phyloP scores from a whole-genome alignment of 2,888 invertebrate genomes.

The Coenonympha arcania region DNA sequence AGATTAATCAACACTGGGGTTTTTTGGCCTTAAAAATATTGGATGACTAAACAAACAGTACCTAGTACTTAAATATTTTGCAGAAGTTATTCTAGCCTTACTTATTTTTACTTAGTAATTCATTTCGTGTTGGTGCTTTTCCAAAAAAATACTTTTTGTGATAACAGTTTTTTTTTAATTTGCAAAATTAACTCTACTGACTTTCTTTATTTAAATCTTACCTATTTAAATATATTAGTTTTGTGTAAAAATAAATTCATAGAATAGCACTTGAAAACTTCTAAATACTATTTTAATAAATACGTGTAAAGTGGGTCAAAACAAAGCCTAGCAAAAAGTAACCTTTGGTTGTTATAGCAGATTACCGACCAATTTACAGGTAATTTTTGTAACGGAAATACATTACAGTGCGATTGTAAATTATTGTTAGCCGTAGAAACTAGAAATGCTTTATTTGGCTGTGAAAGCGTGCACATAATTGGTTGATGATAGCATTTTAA shows the following conservation, averaged over 20 bases:
- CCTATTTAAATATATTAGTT: no score
- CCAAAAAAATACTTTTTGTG: no score
- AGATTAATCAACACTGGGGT: slow-evolving; percentile 4
- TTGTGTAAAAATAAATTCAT: no score
- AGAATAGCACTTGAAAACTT: no score
- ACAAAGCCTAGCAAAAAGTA: slow-evolving; percentile 9
- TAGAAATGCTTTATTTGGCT: slow-evolving; percentile 31
- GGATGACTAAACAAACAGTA: background rate
- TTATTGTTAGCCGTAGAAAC: slow-evolving; percentile 22
- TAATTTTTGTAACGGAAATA: slow-evolving; percentile 23
- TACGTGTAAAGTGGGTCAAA: slow-evolving; percentile 3
- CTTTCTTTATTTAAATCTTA: no score
- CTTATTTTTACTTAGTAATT: no score
- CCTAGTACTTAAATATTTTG: background rate
- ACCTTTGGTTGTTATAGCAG: slow-evolving; percentile 2
- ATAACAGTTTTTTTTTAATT: no score
- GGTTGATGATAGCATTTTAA: slow-evolving; percentile 39
- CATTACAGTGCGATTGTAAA: slow-evolving; percentile 18
- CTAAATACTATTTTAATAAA: no score
- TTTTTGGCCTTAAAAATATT: slow-evolving; percentile 1
- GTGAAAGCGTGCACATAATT: slow-evolving; percentile 37
- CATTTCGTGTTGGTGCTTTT: no score
- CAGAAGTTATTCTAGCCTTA: no score
- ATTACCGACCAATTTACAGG: slow-evolving; percentile 20
- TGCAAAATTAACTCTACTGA: no score